phyloP scores from a whole-genome alignment of 2,888 invertebrate genomes.

The Mamestra brassicae region DNA sequence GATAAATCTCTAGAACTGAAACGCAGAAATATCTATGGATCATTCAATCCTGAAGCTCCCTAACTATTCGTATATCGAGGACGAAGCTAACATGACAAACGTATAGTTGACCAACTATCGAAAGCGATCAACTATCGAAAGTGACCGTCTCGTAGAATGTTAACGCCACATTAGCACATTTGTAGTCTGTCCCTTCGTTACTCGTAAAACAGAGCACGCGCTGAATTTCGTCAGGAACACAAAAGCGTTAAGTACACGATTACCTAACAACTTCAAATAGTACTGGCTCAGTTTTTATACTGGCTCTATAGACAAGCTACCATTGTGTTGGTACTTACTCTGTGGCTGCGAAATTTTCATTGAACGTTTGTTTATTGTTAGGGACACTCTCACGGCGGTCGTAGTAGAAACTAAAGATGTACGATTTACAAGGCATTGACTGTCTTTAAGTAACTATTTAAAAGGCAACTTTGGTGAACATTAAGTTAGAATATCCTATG shows the following conservation, averaged over 20 bases:
- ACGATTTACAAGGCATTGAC: conserved; percentile 12
- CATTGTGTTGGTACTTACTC: conserved; percentile 48
- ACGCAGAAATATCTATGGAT: too few relatives aligned
- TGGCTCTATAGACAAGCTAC: conserved; percentile 22
- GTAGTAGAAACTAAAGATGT: conserved; percentile 48
- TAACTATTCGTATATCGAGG: neutral
- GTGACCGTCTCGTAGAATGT: neutral
- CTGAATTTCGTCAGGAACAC: conserved; percentile 45
- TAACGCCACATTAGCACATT: conserved; percentile 14
- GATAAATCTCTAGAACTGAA: too few relatives aligned
- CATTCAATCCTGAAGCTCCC: neutral
- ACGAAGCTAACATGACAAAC: neutral
- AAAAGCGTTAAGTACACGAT: conserved; percentile 51
- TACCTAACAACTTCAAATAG: conserved; percentile 44
- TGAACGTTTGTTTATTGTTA: conserved; percentile 61
- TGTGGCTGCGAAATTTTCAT: conserved; percentile 59
- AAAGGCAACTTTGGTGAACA: neutral
- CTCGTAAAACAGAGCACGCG: conserved; percentile 42
- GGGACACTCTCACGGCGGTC: conserved; percentile 50
- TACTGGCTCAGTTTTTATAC: conserved; percentile 48
- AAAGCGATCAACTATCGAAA: conserved; percentile 13
- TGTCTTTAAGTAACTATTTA: conserved; percentile 12
- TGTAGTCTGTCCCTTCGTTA: conserved; percentile 11
- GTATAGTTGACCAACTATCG: neutral
- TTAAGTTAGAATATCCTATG: too few relatives aligned